A percentile compares a stretch with the other conserved stretches of the same genome.
Evolutionary conservation across 2,113 vertebrate genomes (phyloP).

Genomic region (Coryphaenoides rupestris): DNA sequence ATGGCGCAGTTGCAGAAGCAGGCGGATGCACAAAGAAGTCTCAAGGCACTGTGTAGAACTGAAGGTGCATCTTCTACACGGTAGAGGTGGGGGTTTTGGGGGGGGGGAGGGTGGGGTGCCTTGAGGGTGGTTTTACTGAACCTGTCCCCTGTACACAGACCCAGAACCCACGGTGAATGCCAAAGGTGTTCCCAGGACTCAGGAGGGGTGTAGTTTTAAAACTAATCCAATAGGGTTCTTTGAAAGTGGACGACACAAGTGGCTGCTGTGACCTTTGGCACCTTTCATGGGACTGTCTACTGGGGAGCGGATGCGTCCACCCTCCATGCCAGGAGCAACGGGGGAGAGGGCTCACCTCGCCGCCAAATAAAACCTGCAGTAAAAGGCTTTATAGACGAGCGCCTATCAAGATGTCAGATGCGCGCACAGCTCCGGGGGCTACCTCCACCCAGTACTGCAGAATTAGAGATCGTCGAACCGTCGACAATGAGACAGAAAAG

Average conservation of each 20-base stretch:
- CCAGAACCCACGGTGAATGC: constrained; percentile 40
- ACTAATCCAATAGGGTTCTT: constrained; percentile 11
- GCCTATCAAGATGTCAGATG: constrained; percentile 29
- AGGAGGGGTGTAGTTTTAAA: constrained; percentile 2
- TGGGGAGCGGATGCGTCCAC: constrained; percentile 66
- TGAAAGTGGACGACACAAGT: constrained; percentile 18
- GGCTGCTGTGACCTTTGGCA: constrained; percentile 14
- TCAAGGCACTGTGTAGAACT: constrained; percentile 78
- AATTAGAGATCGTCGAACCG: constrained; percentile 55
- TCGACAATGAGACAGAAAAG: constrained; percentile 44
- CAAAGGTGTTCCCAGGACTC: background rate
- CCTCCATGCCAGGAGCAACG: constrained; percentile 67
- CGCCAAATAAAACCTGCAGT: constrained; percentile 67
- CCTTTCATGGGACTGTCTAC: constrained; percentile 72
- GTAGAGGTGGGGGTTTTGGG: constrained; percentile 45
- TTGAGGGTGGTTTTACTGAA: constrained; percentile 52
- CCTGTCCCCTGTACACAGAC: constrained; percentile 74
- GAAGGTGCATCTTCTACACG: constrained; percentile 71
- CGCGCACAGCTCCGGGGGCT: constrained; percentile 54
- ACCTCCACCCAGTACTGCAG: constrained; percentile 67
- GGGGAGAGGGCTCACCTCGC: constrained; percentile 55
- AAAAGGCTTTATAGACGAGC: constrained; percentile 49
- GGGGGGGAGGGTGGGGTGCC: constrained; percentile 48
- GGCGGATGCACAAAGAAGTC: constrained; percentile 67
- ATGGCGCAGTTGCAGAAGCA: constrained; percentile 77